phyloP scores from a whole-genome alignment of 1,140 invertebrate genomes.

The Drosophila jambulina region DNA sequence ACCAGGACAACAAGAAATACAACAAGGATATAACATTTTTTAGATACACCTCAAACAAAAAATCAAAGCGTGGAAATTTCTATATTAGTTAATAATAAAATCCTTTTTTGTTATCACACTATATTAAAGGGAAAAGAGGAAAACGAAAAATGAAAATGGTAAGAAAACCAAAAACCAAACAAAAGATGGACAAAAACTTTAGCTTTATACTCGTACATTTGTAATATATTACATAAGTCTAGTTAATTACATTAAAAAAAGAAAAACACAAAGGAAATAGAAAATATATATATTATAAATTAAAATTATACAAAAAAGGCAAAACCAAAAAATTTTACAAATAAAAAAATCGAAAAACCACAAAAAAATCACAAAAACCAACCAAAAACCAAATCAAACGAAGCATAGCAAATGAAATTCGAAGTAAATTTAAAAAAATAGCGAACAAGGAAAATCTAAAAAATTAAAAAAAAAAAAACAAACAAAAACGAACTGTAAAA shows the following conservation, averaged over 20 bases:
- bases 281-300: conserved; percentile 61
- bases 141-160: background rate
- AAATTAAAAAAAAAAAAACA: conserved; percentile 38
- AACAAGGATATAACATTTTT: conserved; percentile 59
- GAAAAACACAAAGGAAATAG: conserved; percentile 49
- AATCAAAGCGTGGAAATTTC: conserved; percentile 80
- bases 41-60: conserved; percentile 66
- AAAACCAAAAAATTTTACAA: conserved; percentile 54
- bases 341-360: conserved; percentile 48
- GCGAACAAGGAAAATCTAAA: conserved; percentile 35
- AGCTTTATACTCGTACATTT: conserved; percentile 85
- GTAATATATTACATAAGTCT: conserved; percentile 85
- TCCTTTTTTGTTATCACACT: conserved; percentile 80
- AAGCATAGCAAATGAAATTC: conserved; percentile 76
- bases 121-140: conserved; percentile 29
- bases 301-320: conserved; percentile 56
- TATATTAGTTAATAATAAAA: conserved; percentile 80
- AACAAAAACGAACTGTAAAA: conserved; percentile 65
- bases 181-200: conserved; percentile 80
- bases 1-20: conserved; percentile 32
- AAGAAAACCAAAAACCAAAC: conserved; percentile 39
- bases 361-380: conserved; percentile 41
- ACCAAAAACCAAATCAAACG: conserved; percentile 71
- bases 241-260: conserved; percentile 77
- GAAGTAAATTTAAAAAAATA: conserved; percentile 55